Conservation (phyloP, 2,888 invertebrate genomes). For the Xanthostigma xanthostigma region DNA sequence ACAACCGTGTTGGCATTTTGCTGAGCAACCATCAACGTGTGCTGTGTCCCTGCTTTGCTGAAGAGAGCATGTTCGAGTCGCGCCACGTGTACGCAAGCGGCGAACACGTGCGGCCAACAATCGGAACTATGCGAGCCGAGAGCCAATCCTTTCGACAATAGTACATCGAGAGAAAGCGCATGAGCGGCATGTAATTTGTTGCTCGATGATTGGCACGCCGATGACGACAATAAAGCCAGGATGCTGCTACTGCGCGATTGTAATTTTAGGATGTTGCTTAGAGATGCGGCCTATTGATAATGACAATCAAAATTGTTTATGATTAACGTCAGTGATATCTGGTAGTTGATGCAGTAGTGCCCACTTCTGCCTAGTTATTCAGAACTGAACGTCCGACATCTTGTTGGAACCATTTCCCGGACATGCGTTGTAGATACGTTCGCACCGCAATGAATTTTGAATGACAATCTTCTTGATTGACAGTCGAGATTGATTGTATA, state of each 20-base stretch:
- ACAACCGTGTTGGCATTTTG: constrained; percentile 48
- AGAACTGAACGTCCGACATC: too few relatives aligned
- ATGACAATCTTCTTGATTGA: too few relatives aligned
- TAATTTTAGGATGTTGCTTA: constrained; percentile 76
- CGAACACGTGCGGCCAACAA: constrained; percentile 93
- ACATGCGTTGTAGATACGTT: too few relatives aligned
- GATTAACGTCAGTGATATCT: neutral
- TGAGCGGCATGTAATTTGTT: constrained; percentile 75
- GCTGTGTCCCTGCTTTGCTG: constrained; percentile 61
- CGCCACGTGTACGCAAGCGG: constrained; percentile 84
- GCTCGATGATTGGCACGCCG: constrained; percentile 47
- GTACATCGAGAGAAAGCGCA: constrained; percentile 81
- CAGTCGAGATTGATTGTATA: too few relatives aligned
- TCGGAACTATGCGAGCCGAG: constrained; percentile 83
- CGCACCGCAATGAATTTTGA: too few relatives aligned
- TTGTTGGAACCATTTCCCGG: too few relatives aligned
- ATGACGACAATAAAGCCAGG: constrained; percentile 69
- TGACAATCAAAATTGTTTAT: neutral
- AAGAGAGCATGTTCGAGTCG: constrained; percentile 83
- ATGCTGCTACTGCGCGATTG: constrained; percentile 86
- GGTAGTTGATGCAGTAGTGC: constrained; percentile 3
- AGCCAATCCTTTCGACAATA: constrained; percentile 67
- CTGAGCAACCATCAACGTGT: constrained; percentile 45
- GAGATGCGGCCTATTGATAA: constrained; percentile 53
- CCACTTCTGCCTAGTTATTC: too few relatives aligned